Evolutionary conservation across 2,888 invertebrate species (phyloP).

Genomic region (Adelognathus sp.): DNA sequence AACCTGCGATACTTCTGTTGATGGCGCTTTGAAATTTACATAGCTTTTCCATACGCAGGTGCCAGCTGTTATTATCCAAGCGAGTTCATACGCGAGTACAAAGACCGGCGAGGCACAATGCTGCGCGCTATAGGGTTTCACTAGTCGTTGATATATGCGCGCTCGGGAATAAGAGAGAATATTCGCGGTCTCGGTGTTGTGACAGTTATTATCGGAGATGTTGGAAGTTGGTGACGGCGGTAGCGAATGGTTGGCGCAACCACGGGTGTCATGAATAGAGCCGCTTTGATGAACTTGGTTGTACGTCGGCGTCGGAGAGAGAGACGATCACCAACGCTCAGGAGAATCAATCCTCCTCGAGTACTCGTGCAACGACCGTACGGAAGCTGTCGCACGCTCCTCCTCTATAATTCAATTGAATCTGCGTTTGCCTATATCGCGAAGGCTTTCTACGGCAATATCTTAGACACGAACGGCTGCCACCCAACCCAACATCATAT

Average conservation of each 20-base stretch:
- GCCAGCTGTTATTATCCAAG: background rate
- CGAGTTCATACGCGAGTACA: background rate
- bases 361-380: constrained; percentile 39
- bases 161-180: constrained; percentile 51
- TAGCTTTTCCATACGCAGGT: background rate
- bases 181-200: constrained; percentile 33
- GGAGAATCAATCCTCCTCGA: background rate
- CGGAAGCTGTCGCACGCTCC: constrained; percentile 29
- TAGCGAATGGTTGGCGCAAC: constrained; percentile 21
- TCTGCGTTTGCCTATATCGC: constrained; percentile 11
- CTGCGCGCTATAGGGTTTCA: background rate
- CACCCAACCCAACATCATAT: background rate
- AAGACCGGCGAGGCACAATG: constrained; percentile 32
- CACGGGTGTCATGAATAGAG: constrained; percentile 39
- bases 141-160: constrained; percentile 7
- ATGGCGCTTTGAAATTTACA: background rate
- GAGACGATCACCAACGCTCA: constrained; percentile 23
- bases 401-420: constrained; percentile 39
- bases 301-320: constrained; percentile 3
- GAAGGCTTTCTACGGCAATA: constrained; percentile 32
- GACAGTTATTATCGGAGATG: constrained; percentile 47
- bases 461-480: background rate
- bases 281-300: constrained; percentile 43
- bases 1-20: background rate
- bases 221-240: constrained; percentile 36